phyloP scores from a whole-genome alignment of 2,888 invertebrate species.

The Dastarcus helophoroides region DNA sequence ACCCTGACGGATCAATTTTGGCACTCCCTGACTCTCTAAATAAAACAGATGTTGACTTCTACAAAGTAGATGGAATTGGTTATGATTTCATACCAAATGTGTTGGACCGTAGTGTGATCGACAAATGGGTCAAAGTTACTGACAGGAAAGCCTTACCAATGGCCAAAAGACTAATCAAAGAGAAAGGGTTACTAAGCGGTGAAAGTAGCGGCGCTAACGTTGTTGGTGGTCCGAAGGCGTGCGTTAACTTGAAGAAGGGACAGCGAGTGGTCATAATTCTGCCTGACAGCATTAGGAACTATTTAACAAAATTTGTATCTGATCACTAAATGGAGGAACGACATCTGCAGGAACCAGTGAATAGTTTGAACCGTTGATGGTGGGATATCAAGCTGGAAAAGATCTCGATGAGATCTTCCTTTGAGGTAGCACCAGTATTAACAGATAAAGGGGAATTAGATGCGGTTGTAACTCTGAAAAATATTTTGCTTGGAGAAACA shows the following conservation, averaged over 20 bases:
- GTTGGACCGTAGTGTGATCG: constrained; percentile 66
- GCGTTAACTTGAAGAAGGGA: constrained; percentile 63
- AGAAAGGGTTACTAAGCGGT: constrained; percentile 59
- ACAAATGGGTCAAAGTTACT: constrained; percentile 77
- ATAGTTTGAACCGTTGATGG: constrained; percentile 31
- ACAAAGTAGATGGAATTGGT: constrained; percentile 84
- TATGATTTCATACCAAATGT: constrained; percentile 95
- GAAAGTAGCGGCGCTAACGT: constrained; percentile 84
- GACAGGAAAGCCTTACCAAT: constrained; percentile 73
- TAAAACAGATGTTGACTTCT: constrained; percentile 55
- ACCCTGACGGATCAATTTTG: constrained; percentile 87
- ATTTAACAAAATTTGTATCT: constrained; percentile 92
- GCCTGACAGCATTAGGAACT: constrained; percentile 94
- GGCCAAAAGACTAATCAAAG: constrained; percentile 76
- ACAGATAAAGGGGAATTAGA: no score
- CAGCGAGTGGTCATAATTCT: constrained; percentile 84
- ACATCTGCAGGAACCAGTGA: constrained; percentile 38
- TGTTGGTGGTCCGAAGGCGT: constrained; percentile 61
- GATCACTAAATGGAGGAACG: constrained; percentile 93
- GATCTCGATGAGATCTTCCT: no score
- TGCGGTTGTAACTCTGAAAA: constrained; percentile 62
- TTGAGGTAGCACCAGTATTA: no score
- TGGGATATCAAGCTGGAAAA: no score
- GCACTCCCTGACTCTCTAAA: constrained; percentile 74
- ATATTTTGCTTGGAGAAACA: constrained; percentile 55